Evolutionary conservation across 2,888 invertebrate genomes (phyloP), one percentile per base, ranked within the genome.

Genomic region (Plebejus anna): DNA sequence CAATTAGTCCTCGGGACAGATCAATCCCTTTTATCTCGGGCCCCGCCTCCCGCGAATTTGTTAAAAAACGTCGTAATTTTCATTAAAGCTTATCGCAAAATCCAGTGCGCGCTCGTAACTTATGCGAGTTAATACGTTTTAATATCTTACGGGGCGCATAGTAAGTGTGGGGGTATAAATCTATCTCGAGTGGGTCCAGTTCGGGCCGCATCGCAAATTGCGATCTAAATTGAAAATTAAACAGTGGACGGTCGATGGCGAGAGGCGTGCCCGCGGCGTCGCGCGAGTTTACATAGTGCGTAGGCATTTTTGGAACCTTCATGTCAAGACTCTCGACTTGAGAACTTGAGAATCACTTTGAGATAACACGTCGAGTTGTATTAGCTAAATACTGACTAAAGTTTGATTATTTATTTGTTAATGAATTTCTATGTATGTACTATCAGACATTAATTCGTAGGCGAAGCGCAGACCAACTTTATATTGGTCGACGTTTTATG

Each of bases 211-310:
- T 94, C 94, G 91, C 91, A 94, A 94, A 94, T 94, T 94, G 90
- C 94, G 89, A 94, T 94, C 94, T 94, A 91, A 94, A 94, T 94
- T 94, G 94, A 94, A 94, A 94, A 94, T 94, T 94, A 94, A 94
- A 94, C 92, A 94, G 90, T 89, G 87, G 81, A 81, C 83, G 81
- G 81, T 80, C 79, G 79, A 80, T 77, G 82, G 80, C 78, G 78
- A 81, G 81, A 81, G 80, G 79, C 76, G 77, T 78, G 84, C 83
- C 82, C 77, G 80, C 79, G 83, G 84, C 83, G 78, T 78, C 80
- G 80, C 80, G 80, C 55, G 32, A 47, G 72, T 73, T 73, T 73
- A 73, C 73, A 73, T 55, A 73, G 73, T 73, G 73, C 73, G 73
- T 73, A 73, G 73, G 55, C 55, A 73, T 55, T 51, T 73, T 51